Conservation (phyloP, 1,140 invertebrate species). For the Drosophila tristis region DNA sequence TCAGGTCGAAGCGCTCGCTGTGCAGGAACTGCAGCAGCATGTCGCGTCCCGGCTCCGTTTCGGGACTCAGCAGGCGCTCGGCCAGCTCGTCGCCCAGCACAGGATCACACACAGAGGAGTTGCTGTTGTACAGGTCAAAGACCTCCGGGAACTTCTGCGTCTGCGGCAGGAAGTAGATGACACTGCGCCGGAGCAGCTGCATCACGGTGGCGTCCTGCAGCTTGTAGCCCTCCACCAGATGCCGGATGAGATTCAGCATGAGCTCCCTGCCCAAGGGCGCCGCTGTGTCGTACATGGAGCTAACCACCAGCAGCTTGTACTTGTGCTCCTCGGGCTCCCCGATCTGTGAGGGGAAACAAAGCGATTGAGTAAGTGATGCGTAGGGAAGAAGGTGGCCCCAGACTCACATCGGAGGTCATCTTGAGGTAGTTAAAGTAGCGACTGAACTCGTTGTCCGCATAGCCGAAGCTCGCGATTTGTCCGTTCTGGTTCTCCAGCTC, state of each 20-base stretch:
- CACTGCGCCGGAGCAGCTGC: slow-evolving; percentile 88
- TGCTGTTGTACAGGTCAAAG: slow-evolving; percentile 66
- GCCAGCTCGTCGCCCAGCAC: slow-evolving; percentile 72
- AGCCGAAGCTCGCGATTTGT: slow-evolving; percentile 77
- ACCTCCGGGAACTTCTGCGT: slow-evolving; percentile 60
- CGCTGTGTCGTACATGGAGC: slow-evolving; percentile 91
- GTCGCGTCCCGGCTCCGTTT: slow-evolving; percentile 56
- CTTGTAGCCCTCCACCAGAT: slow-evolving; percentile 90
- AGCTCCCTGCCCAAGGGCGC: slow-evolving; percentile 94
- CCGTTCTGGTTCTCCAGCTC: slow-evolving; percentile 86
- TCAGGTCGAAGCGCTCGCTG: slow-evolving; percentile 72
- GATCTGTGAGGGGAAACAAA: slow-evolving; percentile 84
- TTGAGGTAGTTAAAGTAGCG: slow-evolving; percentile 77
- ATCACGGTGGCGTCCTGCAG: slow-evolving; percentile 88
- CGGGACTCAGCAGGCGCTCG: slow-evolving; percentile 71
- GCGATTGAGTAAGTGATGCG: too few species aligned
- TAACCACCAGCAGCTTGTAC: slow-evolving; percentile 92
- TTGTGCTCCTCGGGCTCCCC: slow-evolving; percentile 91
- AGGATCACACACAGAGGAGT: slow-evolving; percentile 77
- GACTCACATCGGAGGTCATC: slow-evolving; percentile 75
- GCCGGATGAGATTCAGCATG: slow-evolving; percentile 91
- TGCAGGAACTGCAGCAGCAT: slow-evolving; percentile 71
- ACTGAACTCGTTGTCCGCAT: slow-evolving; percentile 79
- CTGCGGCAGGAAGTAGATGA: slow-evolving; percentile 92
- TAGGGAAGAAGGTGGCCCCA: too few species aligned